Evolutionary conservation across 2,113 vertebrate genomes (phyloP).

Genomic region (Silurus asotus): DNA sequence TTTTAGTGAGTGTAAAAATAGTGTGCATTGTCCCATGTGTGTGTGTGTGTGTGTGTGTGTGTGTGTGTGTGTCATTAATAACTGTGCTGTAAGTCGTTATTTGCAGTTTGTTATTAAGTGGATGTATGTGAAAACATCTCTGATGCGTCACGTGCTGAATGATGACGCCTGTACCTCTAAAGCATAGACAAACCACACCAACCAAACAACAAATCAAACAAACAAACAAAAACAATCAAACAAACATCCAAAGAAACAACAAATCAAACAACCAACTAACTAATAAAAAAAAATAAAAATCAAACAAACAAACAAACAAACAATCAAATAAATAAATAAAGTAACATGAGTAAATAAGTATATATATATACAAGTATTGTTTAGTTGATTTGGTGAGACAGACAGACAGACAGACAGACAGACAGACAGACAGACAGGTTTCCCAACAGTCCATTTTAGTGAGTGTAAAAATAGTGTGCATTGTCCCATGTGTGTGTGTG

Average conservation of each 20-base stretch:
- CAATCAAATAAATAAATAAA: no score
- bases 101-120: background rate
- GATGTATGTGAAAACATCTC: background rate
- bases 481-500: background rate
- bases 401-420: background rate
- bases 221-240: no score
- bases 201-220: no score
- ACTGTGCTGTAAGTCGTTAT: no score
- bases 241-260: no score
- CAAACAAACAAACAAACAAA: no score
- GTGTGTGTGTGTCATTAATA: slow-evolving; percentile 2
- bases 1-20: slow-evolving; percentile 11
- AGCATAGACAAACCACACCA: no score
- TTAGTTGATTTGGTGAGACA: background rate
- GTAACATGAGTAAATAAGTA: background rate
- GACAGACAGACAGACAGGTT: slow-evolving; percentile 17
- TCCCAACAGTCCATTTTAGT: slow-evolving; percentile 11
- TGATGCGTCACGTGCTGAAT: background rate
- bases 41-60: background rate
- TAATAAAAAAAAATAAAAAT: no score
- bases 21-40: background rate
- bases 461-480: slow-evolving; percentile 4
- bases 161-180: no score
- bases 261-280: no score
- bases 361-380: background rate